Conservation (phyloP, 2,797 vertebrate genomes). For the Enteromius treurensis region DNA sequence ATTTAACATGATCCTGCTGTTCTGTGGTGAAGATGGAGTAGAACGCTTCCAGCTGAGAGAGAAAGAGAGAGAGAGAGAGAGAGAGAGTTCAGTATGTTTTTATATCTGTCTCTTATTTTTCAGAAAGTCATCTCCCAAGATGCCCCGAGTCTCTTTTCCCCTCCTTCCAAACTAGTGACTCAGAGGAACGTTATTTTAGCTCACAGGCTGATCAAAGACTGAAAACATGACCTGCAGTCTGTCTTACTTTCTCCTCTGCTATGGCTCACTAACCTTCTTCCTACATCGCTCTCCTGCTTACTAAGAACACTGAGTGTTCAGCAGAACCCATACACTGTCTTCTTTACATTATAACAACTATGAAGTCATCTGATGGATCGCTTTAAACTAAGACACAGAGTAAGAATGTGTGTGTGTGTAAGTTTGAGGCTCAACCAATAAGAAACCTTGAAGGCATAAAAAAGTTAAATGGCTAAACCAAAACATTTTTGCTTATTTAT, state of each 20-base stretch:
- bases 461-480: not conserved
- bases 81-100: conserved; percentile 30
- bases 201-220: conserved; percentile 20
- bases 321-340: not conserved
- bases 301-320: not conserved
- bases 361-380: not conserved
- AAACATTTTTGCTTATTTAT: too few relatives aligned
- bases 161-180: conserved; percentile 19
- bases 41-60: conserved; percentile 92
- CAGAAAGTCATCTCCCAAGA: conserved; percentile 47
- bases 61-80: not conserved
- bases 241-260: conserved; percentile 20
- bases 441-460: not conserved
- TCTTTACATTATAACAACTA: not conserved
- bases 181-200: conserved; percentile 29
- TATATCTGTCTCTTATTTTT: conserved; percentile 41
- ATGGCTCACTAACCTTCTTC: conserved; percentile 17
- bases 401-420: not conserved
- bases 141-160: conserved; percentile 7
- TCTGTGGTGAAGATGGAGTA: conserved; percentile 99
- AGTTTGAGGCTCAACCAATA: not conserved
- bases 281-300: conserved; percentile 9
- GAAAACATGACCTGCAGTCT: conserved; percentile 16
- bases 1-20: conserved; percentile 97
- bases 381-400: not conserved